Conservation (phyloP, 2,888 invertebrate genomes). For the Camponotus fellah region DNA sequence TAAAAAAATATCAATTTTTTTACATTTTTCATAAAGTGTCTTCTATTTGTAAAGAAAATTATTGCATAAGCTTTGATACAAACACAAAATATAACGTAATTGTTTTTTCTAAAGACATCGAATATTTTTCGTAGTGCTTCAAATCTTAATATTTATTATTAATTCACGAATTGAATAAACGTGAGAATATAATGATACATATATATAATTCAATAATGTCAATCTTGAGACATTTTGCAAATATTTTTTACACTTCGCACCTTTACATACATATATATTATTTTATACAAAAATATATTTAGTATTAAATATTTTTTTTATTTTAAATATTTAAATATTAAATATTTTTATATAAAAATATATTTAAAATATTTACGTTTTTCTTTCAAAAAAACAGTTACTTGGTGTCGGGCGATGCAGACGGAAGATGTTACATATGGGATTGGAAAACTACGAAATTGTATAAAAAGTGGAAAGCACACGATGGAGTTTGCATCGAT, state of each 20-base stretch:
- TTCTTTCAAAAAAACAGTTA: conserved; percentile 89
- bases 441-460: conserved; percentile 99
- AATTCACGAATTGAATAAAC: neutral
- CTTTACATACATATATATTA: too few relatives aligned
- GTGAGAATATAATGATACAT: neutral
- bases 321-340: too few relatives aligned
- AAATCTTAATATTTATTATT: too few relatives aligned
- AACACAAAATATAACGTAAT: too few relatives aligned
- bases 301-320: too few relatives aligned
- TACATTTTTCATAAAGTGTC: neutral
- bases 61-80: too few relatives aligned
- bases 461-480: conserved; percentile 99
- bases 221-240: neutral
- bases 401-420: conserved; percentile 98
- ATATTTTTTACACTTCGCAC: neutral
- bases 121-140: too few relatives aligned
- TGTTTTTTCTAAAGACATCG: too few relatives aligned
- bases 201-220: neutral
- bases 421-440: conserved; percentile 99
- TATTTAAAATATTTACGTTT: neutral
- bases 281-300: neutral
- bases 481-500: too few relatives aligned
- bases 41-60: neutral
- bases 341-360: too few relatives aligned
- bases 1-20: neutral